phyloP scores from a whole-genome alignment of 2,888 invertebrate species.

The Tuta absoluta region DNA sequence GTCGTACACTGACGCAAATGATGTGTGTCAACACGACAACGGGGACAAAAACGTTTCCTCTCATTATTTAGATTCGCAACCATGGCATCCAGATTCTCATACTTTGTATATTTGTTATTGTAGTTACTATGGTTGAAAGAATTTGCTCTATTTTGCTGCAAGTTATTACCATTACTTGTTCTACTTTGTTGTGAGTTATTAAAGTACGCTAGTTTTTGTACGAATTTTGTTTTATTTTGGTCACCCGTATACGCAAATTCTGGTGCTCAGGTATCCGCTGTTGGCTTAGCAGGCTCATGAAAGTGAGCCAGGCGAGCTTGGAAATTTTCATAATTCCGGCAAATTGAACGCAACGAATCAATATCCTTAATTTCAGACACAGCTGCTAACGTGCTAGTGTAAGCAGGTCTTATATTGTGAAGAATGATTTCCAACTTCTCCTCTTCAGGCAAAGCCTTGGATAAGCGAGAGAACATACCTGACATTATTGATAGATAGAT shows the following conservation, averaged over 20 bases:
- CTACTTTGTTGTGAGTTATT: not conserved
- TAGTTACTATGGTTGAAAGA: not conserved
- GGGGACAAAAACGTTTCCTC: not conserved
- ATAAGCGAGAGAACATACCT: conserved; percentile 33
- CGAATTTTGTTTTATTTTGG: not conserved
- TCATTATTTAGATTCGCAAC: not conserved
- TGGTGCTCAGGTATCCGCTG: conserved; percentile 29
- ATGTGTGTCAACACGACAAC: not conserved
- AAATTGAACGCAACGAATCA: conserved; percentile 23
- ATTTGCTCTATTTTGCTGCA: not conserved
- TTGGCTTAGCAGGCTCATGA: conserved; percentile 30
- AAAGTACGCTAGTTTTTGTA: too few species aligned
- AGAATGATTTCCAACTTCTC: conserved; percentile 33
- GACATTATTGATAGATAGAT: conserved; percentile 30
- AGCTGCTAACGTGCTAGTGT: conserved; percentile 31
- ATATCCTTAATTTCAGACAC: conserved; percentile 22
- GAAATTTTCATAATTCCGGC: conserved; percentile 32
- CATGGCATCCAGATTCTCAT: not conserved
- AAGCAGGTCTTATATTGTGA: conserved; percentile 33
- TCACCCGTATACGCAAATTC: conserved; percentile 31
- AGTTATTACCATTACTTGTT: not conserved
- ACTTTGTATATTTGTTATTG: not conserved
- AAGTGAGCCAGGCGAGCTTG: conserved; percentile 29
- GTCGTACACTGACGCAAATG: not conserved
- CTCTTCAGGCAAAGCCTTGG: conserved; percentile 26